A percentile compares a stretch with the other conserved stretches of the same genome.
These are phyloP conservation scores for Tetragnatha versicolor DNA, from an alignment of 1,140 invertebrate species.

Conservation along the genomic window DNA sequence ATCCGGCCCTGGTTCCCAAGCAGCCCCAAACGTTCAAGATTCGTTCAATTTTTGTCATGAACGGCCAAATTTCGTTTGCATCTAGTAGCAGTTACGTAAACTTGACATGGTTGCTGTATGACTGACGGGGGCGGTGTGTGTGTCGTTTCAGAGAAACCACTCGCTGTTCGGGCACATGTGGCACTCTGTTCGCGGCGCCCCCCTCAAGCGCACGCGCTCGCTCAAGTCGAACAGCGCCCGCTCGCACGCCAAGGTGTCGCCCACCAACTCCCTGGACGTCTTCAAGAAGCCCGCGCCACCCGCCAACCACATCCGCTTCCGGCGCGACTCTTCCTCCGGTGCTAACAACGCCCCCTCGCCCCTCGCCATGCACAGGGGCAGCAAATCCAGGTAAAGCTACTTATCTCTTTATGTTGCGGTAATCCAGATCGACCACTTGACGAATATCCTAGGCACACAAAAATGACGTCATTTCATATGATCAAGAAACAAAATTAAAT, in stretches of 20 bases:
- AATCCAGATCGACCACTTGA: too few species aligned
- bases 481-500: too few species aligned
- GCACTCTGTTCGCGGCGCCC: conserved; percentile 72
- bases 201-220: conserved; percentile 56
- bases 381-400: conserved; percentile 56
- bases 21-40: too few species aligned
- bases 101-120: too few species aligned
- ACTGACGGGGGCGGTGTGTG: too few species aligned
- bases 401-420: too few species aligned
- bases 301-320: conserved; percentile 46
- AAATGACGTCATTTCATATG: too few species aligned
- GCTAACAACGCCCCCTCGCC: conserved; percentile 49
- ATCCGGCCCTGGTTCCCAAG: too few species aligned
- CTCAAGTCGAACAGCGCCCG: conserved; percentile 67
- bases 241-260: conserved; percentile 66
- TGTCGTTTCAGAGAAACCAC: conserved; percentile 82
- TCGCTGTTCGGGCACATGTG: conserved; percentile 94
- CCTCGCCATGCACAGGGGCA: conserved; percentile 49
- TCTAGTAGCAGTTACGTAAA: too few species aligned
- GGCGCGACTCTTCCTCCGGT: conserved; percentile 36
- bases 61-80: too few species aligned
- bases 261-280: conserved; percentile 69
- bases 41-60: too few species aligned
- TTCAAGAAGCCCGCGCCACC: conserved; percentile 55
- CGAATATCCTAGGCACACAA: too few species aligned